These are phyloP conservation scores for Barypeithes pellucidus DNA, from an alignment of 2,888 invertebrate species.

Conservation along the genomic window DNA sequence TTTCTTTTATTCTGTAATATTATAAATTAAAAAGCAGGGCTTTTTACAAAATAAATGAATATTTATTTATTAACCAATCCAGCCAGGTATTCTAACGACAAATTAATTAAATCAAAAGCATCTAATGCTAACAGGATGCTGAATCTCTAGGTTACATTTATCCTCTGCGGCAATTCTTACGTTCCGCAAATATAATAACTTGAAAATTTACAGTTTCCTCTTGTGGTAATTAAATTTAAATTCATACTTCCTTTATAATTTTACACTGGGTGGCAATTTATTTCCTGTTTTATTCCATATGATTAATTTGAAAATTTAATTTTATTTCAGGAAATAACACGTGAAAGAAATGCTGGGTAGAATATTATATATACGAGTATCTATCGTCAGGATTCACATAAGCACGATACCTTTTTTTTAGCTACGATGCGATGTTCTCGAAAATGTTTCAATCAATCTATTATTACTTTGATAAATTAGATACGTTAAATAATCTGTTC, in stretches of 20 bases:
- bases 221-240: constrained; percentile 21
- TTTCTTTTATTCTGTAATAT: not conserved
- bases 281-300: not conserved
- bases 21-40: not conserved
- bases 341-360: no score
- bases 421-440: no score
- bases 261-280: not conserved
- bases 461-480: no score
- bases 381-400: no score
- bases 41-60: not conserved
- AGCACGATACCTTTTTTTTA: no score
- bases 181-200: constrained; percentile 1
- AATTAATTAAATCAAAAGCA: constrained; percentile 21
- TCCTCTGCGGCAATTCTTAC: constrained; percentile 17
- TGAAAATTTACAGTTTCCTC: constrained; percentile 30
- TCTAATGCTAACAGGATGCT: constrained; percentile 14
- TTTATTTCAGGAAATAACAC: no score
- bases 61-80: not conserved
- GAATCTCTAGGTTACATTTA: constrained; percentile 11
- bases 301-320: no score
- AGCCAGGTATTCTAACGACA: not conserved
- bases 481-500: no score
- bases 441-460: no score
- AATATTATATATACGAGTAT: no score
- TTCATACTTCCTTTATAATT: constrained; percentile 15